Conservation (phyloP, 2,797 vertebrate genomes). For the Dicrostonyx torquatus region DNA sequence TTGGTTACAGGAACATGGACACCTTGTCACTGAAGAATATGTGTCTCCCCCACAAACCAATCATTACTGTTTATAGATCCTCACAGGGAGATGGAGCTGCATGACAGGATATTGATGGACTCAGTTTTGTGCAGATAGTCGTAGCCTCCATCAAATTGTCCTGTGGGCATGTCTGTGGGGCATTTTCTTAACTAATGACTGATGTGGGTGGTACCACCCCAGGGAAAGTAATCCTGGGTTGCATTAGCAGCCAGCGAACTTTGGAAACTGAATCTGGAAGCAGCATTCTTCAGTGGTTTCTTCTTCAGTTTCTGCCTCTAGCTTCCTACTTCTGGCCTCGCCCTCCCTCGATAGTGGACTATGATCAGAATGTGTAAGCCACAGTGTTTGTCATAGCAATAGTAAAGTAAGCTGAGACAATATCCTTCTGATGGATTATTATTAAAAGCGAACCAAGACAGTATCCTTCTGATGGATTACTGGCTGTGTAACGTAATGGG, state of each 20-base stretch:
- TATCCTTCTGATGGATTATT: neutral
- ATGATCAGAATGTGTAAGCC: neutral
- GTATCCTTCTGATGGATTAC: neutral
- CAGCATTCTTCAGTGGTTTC: neutral
- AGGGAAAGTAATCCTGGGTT: neutral
- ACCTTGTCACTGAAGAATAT: neutral
- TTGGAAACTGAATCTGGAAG: neutral
- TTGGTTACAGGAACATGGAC: neutral
- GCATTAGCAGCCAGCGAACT: neutral
- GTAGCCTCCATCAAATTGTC: neutral
- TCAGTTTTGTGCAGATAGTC: no score
- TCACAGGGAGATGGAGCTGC: neutral
- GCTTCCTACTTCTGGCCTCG: neutral
- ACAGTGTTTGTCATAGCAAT: neutral
- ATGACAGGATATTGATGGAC: neutral
- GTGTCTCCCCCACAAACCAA: neutral
- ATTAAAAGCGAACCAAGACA: neutral
- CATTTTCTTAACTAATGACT: neutral
- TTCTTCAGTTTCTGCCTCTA: neutral
- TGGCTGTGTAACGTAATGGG: neutral
- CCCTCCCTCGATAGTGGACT: neutral
- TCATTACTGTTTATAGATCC: neutral
- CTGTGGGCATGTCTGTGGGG: neutral
- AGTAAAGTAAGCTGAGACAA: neutral
- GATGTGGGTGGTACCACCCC: neutral